Conservation (phyloP, 1,140 invertebrate genomes). For the Papilio polyxenes region DNA sequence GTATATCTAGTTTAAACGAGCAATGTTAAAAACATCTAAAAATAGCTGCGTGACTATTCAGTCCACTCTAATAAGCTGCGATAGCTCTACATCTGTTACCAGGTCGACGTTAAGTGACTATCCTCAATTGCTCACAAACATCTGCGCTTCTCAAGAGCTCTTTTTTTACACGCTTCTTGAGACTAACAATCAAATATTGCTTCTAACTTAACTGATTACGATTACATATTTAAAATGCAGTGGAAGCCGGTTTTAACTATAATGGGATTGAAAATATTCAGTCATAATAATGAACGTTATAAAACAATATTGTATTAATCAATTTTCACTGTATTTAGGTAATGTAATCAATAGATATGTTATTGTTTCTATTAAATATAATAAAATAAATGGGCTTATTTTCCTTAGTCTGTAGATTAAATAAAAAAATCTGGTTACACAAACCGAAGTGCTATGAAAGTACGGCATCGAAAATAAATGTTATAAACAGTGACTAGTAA, state of each 20-base stretch:
- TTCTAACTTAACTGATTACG: conserved; percentile 7
- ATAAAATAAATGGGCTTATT: too few relatives aligned
- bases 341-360: too few relatives aligned
- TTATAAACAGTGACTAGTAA: background rate
- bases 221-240: background rate
- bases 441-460: background rate
- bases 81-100: conserved; percentile 22
- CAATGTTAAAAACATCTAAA: conserved; percentile 14
- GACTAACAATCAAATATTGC: background rate
- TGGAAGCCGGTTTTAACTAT: too few relatives aligned
- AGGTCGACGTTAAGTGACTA: conserved; percentile 29
- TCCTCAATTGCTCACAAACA: conserved; percentile 11
- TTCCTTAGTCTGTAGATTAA: too few relatives aligned
- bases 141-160: conserved; percentile 12
- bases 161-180: conserved; percentile 1
- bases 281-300: background rate
- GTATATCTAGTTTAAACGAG: background rate
- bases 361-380: too few relatives aligned
- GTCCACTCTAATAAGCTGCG: conserved; percentile 20
- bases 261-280: background rate
- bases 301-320: too few relatives aligned
- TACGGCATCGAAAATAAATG: background rate
- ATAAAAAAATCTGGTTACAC: background rate
- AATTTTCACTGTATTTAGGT: too few relatives aligned
- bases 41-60: conserved; percentile 18